Base-by-base conservation (phyloP, 1,140 invertebrate genomes). In the Sminthurinus signatus region DNA sequence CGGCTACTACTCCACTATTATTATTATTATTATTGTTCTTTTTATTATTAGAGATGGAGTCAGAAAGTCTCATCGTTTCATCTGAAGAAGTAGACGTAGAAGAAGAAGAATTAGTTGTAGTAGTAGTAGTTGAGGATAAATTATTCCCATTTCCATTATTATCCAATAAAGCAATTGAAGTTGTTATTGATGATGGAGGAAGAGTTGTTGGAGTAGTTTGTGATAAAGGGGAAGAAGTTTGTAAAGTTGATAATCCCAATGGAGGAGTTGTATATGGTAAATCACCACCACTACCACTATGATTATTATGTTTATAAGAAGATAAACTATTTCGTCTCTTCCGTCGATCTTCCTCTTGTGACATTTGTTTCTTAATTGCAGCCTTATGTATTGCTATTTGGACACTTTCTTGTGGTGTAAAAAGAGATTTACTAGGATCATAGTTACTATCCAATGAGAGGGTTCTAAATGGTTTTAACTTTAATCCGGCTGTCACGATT, bases 381-480 rank as follows among this genome's bases (percentile, higher is more conserved):
- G 78, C 76, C 69, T 79, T 75, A 64, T 78, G 74, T 15, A 79
- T 73, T 19, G 77, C 77, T 58, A 78, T 75, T 46, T 79, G 77
- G 2, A 78, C 75, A 1, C 73, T 71, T 71, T 78, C 75, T 39
- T 72, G 72, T 10, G 73, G 73, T 25, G 76, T 78, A 59, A 78
- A 79, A 2, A 78, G 59, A 14, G 70, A 51, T 32, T 72, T 61
- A 55, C 75, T 77, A 1, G 77, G 76, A 63, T 78, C 77, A 39
- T 73, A 72, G 46, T 56, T 19, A 46, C 52, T 69, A 46, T 65
- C 67, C 27, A 69, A 52, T 5, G 68, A 69, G 17, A 66, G 42
- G 0, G 68, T 69, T 5, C 68, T 46, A 39, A 66, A 66, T 14
- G 63, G 60, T 51, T 64, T 69, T n/a, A 58, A 23, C 32, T 64